phyloP scores from a whole-genome alignment of 53 echinoderm and acorn worm species.

The Echinometra lucunter region DNA sequence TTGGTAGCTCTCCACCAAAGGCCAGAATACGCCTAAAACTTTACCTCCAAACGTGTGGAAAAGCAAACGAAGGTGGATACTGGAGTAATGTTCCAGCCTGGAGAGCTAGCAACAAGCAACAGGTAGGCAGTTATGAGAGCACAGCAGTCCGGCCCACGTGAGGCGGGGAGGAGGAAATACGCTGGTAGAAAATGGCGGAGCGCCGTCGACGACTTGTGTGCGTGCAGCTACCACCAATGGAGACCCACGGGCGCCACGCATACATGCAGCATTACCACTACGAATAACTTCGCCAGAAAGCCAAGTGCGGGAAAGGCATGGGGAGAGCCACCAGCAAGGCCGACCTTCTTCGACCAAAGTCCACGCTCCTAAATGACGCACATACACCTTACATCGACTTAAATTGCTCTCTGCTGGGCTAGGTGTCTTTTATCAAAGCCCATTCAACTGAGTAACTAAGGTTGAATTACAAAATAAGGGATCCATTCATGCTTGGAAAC shows the following conservation, averaged over 20 bases:
- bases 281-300: neutral
- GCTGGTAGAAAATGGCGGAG: slow-evolving; percentile 28
- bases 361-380: slow-evolving; percentile 1
- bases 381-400: slow-evolving; percentile 57
- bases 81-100: neutral
- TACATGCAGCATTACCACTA: neutral
- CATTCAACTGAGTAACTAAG: slow-evolving; percentile 34
- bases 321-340: neutral
- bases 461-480: neutral
- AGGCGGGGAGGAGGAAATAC: neutral
- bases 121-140: neutral
- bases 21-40: neutral
- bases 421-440: slow-evolving; percentile 43
- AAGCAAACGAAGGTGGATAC: neutral
- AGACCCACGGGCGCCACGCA: slow-evolving; percentile 9
- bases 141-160: neutral
- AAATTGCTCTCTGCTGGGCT: slow-evolving; percentile 75
- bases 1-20: neutral
- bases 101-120: neutral
- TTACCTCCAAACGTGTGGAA: neutral
- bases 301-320: neutral
- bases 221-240: neutral
- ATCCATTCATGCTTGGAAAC: slow-evolving; percentile 30
- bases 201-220: neutral
- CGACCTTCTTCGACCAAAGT: slow-evolving; percentile 42